These are phyloP conservation scores for Prochilodus magdalenae DNA, from an alignment of 2,113 vertebrate genomes.

Conservation along the genomic window DNA sequence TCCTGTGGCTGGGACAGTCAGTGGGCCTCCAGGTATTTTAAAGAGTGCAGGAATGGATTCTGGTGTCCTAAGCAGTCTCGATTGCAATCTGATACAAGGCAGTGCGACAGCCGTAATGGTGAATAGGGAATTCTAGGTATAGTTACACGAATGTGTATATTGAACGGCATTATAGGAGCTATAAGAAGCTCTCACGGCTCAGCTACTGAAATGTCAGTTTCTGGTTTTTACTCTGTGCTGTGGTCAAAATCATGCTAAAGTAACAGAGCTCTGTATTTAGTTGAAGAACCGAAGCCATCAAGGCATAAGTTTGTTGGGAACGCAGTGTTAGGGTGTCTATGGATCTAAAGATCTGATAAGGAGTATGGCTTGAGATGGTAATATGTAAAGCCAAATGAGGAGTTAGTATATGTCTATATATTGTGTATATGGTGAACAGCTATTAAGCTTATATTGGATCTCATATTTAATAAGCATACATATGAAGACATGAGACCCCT, in stretches of 20 bases:
- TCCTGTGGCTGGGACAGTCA: not conserved
- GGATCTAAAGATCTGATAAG: not conserved
- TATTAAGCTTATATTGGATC: not conserved
- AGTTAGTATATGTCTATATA: not conserved
- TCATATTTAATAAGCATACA: constrained; percentile 17
- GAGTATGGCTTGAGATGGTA: too few species aligned
- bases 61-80: not conserved
- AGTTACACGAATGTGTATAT: not conserved
- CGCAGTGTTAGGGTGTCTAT: not conserved
- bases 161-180: not conserved
- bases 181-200: not conserved
- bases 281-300: too few species aligned
- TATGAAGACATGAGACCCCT: not conserved
- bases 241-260: not conserved
- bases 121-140: not conserved
- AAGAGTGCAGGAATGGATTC: not conserved
- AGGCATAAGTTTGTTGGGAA: too few species aligned
- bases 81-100: not conserved
- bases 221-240: not conserved
- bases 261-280: not conserved
- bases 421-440: not conserved
- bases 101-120: not conserved
- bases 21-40: not conserved
- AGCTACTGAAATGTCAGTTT: not conserved
- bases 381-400: too few species aligned